Conservation (phyloP, 2,113 vertebrate species). For the Hyaena hyaena region DNA sequence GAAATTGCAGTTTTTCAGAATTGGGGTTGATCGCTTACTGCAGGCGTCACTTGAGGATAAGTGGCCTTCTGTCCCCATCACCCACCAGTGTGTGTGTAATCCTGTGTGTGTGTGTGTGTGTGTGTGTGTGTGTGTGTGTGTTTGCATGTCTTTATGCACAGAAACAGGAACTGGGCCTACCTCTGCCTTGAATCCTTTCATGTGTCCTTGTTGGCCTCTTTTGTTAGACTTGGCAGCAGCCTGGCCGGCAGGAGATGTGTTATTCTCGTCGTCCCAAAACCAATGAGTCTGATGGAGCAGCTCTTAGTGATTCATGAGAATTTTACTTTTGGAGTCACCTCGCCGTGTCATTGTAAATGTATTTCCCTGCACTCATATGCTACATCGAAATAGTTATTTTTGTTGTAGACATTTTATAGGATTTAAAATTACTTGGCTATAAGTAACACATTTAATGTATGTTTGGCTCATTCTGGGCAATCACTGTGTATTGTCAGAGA, state of each 20-base stretch:
- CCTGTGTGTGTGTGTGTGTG: neutral
- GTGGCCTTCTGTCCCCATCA: neutral
- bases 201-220: neutral
- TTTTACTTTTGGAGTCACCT: neutral
- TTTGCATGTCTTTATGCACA: neutral
- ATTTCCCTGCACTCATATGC: neutral
- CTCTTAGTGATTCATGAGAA: neutral
- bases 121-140: no score
- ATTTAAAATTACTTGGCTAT: neutral
- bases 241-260: neutral
- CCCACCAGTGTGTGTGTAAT: neutral
- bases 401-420: neutral
- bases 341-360: neutral
- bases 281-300: neutral
- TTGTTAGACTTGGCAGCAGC: neutral
- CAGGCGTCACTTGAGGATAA: neutral
- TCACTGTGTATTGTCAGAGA: neutral
- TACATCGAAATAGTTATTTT: neutral
- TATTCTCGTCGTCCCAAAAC: neutral
- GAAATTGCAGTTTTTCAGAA: constrained; percentile 23
- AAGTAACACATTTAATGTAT: neutral
- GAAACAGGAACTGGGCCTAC: no score
- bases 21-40: neutral
- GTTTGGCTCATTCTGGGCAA: neutral
- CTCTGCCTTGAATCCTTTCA: neutral